Base-by-base conservation (phyloP, 64 coral and sea anemone genomes). In the Pocillopora damicornis region DNA sequence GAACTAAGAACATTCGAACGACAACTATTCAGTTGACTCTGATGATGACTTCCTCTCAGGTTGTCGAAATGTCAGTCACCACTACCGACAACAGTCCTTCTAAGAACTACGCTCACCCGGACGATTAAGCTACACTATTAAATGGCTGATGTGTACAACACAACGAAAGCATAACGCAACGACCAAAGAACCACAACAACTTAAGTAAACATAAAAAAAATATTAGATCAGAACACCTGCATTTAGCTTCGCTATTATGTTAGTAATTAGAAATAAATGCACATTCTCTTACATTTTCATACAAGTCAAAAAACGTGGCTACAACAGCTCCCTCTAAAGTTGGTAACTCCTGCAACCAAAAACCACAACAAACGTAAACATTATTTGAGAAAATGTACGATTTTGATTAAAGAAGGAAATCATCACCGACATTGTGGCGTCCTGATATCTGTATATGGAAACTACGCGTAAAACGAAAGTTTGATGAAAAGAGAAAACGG, bases 261-360 rank as follows among this genome's bases (percentile, higher is more conserved):
- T 35, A 11, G 65, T 25, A n/a, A 8, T 36, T 59, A 9, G 25
- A 71, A 20, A 58, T 23, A 38, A 35, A 38, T 25, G 34, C 11
- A 22, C 30, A 89, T 51, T 51, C 42, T 51, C 96, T 95, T 88
- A 98, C 96, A 88, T 98, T 90, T 59, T 98, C 93, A 73, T 86
- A 98, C 30, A 98, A 56, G 34, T 98, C 96, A 84, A 95, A 86
- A 83, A 98, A 98, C 25, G 93, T 92, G 15, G 93, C 96, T 75
- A 84, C 61, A n/a, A 98, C 88, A 45, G 96, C 89, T 26, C 61
- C 67, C 69, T 93, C 86, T 25, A 98, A 85, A 36, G 81, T 89
- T 60, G 79, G 62, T 35, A 95, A 76, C 82, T 72, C 86, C 96
- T 95, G 65, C 35, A 85, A 77, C 38, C 6, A 5, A 76, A 78